A percentile compares a stretch with the other conserved stretches of the same genome.
Evolutionary conservation across 1,140 invertebrate species (phyloP).

Genomic region (Drosophila athabasca): DNA sequence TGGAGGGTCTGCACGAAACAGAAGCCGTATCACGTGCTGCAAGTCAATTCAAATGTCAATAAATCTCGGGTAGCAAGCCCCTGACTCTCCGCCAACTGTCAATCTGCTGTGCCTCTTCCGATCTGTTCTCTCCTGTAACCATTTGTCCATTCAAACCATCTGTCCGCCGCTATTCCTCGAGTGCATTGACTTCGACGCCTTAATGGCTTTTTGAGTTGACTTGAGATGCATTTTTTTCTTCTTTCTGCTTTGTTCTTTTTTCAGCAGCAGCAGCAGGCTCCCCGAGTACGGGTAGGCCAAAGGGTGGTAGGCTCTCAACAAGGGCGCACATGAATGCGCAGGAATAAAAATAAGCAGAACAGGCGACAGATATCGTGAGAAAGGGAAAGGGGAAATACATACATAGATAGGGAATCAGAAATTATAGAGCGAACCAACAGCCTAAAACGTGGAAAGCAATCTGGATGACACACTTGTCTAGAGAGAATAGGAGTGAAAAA

Average conservation of each 20-base stretch:
- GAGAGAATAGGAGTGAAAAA: no score
- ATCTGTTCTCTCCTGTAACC: not conserved
- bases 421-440: no score
- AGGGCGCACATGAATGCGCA: conserved; percentile 58
- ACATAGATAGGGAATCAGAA: no score
- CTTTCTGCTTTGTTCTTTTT: conserved; percentile 20
- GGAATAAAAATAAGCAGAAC: conserved; percentile 45
- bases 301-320: conserved; percentile 23
- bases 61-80: conserved; percentile 36
- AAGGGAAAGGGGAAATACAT: no score
- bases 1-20: not conserved
- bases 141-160: not conserved
- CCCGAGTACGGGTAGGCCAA: not conserved
- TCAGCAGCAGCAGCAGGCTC: no score
- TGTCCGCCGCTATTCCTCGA: conserved; percentile 18
- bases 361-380: conserved; percentile 23
- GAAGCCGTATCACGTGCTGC: conserved; percentile 1
- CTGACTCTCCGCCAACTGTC: not conserved
- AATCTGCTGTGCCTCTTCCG: not conserved
- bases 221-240: conserved; percentile 16
- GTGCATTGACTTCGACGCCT: conserved; percentile 61
- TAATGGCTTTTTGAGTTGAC: conserved; percentile 62
- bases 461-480: no score
- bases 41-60: conserved; percentile 64
- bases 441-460: no score